Base-by-base conservation (phyloP, 2,888 invertebrate genomes). In the Hemistola chrysoprasaria region DNA sequence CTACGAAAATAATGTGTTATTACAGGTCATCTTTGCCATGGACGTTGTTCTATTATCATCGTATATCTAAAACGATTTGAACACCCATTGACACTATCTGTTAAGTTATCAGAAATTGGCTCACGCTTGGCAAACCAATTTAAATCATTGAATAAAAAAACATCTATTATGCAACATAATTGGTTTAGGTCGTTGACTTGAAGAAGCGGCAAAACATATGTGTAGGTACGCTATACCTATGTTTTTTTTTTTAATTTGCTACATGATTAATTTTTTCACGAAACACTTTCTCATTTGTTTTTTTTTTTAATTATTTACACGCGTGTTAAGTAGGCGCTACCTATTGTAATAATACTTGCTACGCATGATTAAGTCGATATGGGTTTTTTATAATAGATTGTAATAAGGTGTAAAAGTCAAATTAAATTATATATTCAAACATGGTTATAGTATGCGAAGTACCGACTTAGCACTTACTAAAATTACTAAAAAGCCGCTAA, bases 131-230 rank as follows among this genome's bases (percentile, higher is more conserved):
- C 77, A 80, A 84, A 73, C 57, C 65, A 74, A 81, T 82, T 78
- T 67, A 67, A 68, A 62, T 65, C 57, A 56, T 54, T 53, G 50
- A 60, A 65, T 68, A 73, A 77, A 74, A 73, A 64, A 61, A 61
- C 50, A 65, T 62, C 72, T 63, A 81, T 84, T 82, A 82, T 78
- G 78, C 74, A 79, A 77, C 71, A 68, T 81, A 83, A 84, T 82
- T 83, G 83, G 76, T 67, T 79, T 56, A 59, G 81, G 84, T 82
- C 78, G 70, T 65, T 72, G 84, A 82, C 84, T 59, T 50, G 52
- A 59, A 69, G 67, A 70, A 56, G 70, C 62, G 62, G 65, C 67
- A 62, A 57, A 64, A 65, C 69, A 78, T 62, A 71, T 67, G 59
- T 66, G 62, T 59, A 33, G 25, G 29, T 11, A 35, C 24, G 23